phyloP scores from a whole-genome alignment of 1,140 invertebrate genomes.

The Riptortus pedestris region DNA sequence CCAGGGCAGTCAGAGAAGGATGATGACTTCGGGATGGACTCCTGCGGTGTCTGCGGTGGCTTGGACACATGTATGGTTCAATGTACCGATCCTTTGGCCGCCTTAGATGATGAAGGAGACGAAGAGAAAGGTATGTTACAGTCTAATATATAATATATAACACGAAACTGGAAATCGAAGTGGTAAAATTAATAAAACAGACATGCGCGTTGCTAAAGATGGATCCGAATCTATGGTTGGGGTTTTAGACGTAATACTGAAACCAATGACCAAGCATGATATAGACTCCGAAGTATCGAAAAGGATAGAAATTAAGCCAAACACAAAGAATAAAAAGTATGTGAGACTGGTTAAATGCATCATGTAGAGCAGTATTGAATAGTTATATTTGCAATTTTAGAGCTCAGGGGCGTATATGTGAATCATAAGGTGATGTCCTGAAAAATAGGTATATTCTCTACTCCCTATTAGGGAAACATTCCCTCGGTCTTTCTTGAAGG shows the following conservation, averaged over 20 bases:
- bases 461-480: no score
- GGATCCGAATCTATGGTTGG: not conserved
- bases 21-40: not conserved
- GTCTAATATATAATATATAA: not conserved
- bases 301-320: no score
- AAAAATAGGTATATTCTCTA: no score
- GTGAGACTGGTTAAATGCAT: no score
- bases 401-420: no score
- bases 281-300: no score
- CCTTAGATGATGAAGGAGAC: not conserved
- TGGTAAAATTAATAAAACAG: not conserved
- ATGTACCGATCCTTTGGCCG: not conserved
- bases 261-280: not conserved
- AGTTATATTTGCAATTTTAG: no score
- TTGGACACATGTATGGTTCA: not conserved
- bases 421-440: no score
- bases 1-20: conserved; percentile 17
- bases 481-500: no score
- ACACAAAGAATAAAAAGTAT: no score
- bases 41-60: conserved; percentile 13
- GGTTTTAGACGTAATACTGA: not conserved
- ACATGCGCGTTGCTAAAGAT: not conserved
- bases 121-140: not conserved
- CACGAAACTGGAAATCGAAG: not conserved
- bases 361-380: no score